Evolutionary conservation across 2,797 vertebrate genomes (phyloP), one percentile per base, ranked within the genome.

Genomic region (Xiphorhynchus erythropygius): DNA sequence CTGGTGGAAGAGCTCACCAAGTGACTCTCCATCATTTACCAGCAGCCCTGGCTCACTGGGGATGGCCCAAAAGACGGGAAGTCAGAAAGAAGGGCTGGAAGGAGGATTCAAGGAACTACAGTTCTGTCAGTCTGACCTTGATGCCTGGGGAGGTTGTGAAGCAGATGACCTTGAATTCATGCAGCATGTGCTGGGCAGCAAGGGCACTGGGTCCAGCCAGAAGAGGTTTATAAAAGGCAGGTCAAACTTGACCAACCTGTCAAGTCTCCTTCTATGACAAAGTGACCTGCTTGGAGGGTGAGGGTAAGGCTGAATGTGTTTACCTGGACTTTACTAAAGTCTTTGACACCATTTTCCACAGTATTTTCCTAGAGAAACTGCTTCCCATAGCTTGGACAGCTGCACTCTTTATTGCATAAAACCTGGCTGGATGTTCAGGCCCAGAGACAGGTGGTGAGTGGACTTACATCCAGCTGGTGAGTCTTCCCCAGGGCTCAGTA

Each of bases 101-200:
- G 46, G 33, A 60, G 30, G 30, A 41, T 33, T 21, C 27, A 22
- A 11, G 11, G 46, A 74, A 4, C 19, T 18, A 5, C 62, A 67
- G 11, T 6, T 12, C 65, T 49, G 12, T 16, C 57, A 79, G 32
- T 24, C 68, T 67, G 39, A 35, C 18, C 46, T 41, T 2, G 2
- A n/a, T 32, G 46, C 30, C 52, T 37, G 50, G n/a, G 9, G 52
- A 21, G 2, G 24, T 7, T 59, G 3, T 0, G 0, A 52, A 39
- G 60, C 52, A 25, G 37, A 25, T 4, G 17, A 27, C 60, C 21
- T 53, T 15, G 18, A 22, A 17, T 41, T 18, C 47, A 22, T 24
- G 21, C 53, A 67, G 30, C n/a, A 37, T 28, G 3, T 4, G 18
- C n/a, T 65, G 60, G 30, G 60, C 14, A 60, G 35, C 8, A 30